phyloP scores from a whole-genome alignment of 2,888 invertebrate species.

The Gastrophysa polygoni region DNA sequence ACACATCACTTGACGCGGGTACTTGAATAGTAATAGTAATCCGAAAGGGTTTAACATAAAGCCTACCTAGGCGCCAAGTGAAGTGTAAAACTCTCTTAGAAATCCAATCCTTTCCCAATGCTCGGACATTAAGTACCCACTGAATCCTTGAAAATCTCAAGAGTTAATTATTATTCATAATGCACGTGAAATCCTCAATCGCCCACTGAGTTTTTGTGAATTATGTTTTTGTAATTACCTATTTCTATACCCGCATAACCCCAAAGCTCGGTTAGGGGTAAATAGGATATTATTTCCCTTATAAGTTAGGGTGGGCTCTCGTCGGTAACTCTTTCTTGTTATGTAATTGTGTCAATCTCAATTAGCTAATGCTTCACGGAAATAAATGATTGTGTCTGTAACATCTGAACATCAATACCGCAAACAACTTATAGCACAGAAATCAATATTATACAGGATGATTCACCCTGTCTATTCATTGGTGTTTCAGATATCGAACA shows the following conservation, averaged over 20 bases:
- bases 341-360: background rate
- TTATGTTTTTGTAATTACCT: slow-evolving; percentile 43
- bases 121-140: background rate
- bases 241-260: slow-evolving; percentile 45
- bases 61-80: background rate
- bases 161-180: slow-evolving; percentile 43
- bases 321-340: background rate
- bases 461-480: no score
- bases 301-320: background rate
- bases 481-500: no score
- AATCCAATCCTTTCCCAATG: background rate
- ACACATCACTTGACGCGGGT: background rate
- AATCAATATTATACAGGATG: background rate
- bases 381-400: background rate
- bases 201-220: slow-evolving; percentile 47
- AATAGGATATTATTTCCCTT: slow-evolving; percentile 25
- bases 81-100: background rate
- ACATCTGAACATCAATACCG: background rate
- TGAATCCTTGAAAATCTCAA: slow-evolving; percentile 4
- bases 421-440: background rate
- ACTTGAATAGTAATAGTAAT: background rate
- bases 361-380: background rate
- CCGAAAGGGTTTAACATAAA: background rate
- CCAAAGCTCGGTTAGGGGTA: slow-evolving; percentile 43
- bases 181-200: slow-evolving; percentile 35